These are phyloP conservation scores for Tribolium castaneum DNA, from an alignment of 1,140 invertebrate genomes.

Conservation along the genomic window DNA sequence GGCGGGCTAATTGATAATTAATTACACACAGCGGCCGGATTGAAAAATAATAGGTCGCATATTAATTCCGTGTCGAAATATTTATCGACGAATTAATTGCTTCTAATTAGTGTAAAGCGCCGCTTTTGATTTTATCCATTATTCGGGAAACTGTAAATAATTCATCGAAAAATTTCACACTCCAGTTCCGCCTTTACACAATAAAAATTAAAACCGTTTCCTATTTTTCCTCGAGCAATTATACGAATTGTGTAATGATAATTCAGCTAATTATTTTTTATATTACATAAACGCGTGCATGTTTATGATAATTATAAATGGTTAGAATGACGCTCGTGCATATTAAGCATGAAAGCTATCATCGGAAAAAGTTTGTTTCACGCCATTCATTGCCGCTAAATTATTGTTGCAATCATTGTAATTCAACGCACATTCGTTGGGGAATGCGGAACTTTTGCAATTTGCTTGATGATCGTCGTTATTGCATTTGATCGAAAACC, in stretches of 20 bases:
- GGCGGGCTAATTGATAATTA: constrained; percentile 24
- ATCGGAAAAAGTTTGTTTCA: constrained; percentile 34
- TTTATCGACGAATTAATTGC: constrained; percentile 22
- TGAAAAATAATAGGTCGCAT: background rate
- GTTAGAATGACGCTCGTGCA: constrained; percentile 11
- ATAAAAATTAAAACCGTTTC: constrained; percentile 33
- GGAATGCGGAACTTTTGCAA: constrained; percentile 40
- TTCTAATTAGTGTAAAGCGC: constrained; percentile 2
- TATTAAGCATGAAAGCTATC: constrained; percentile 37
- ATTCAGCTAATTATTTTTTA: constrained; percentile 30
- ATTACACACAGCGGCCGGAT: constrained; percentile 7
- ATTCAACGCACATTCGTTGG: constrained; percentile 30
- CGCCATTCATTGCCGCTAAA: constrained; percentile 34
- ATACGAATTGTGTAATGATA: constrained; percentile 30
- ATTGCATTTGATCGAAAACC: constrained; percentile 3
- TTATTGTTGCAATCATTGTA: constrained; percentile 37
- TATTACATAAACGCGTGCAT: constrained; percentile 32
- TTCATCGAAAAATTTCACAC: constrained; percentile 37
- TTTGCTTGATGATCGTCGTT: constrained; percentile 27
- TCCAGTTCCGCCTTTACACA: constrained; percentile 32
- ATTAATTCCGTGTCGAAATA: constrained; percentile 9
- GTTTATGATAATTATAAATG: constrained; percentile 23
- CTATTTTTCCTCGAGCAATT: constrained; percentile 11
- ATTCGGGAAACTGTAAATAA: background rate
- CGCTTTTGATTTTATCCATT: constrained; percentile 6